Base-by-base conservation (phyloP, 2,113 vertebrate species). In the Cervus canadensis region DNA sequence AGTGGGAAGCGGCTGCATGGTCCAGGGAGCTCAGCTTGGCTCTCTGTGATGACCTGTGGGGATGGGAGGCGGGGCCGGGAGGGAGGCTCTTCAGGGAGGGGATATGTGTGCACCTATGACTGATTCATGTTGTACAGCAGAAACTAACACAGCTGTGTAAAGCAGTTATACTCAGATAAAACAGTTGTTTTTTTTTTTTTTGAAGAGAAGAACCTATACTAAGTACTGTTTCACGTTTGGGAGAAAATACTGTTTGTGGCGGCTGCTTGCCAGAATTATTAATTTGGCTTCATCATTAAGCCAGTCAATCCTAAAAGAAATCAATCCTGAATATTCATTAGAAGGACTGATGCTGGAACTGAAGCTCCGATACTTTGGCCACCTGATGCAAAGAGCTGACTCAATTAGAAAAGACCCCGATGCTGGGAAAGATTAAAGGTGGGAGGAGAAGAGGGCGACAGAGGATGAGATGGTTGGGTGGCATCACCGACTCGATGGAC, bases 101-200 rank as follows among this genome's bases (percentile, higher is more conserved):
- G 10, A 2, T 12, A 0, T 13, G 3, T 12, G 21, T 26, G 3
- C 11, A 26, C 21, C 59, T 30, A 0, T 62, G 59, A 14, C 59
- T 10, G 59, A 62, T 6, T 62, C 59, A 30, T 19, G 62, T n/a
- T 71, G 64, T n/a, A 5, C 33, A 23, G 64, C 64, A 71, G n/a
- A n/a, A 64, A n/a, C 33, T 36, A 36, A 71, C 19, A 36, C 67
- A 40, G 23, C 21, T 13, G 40, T 43, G 71, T 26, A 13, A 76
- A 43, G 21, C 71, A 76, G 26, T 26, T 43, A 76, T 7, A 76
- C 40, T 4, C 71, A 26, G 26, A 40, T 25, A 25, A 74, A 76
- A 43, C 21, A 74, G 23, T 11, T 36, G 36, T 36, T 74, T 16
- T 76, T 76, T 76, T 3, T 43, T 62, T 23, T 76, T 76, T 76